Base-by-base conservation (phyloP, 2,113 vertebrate genomes). In the Plecturocebus donacophilus region DNA sequence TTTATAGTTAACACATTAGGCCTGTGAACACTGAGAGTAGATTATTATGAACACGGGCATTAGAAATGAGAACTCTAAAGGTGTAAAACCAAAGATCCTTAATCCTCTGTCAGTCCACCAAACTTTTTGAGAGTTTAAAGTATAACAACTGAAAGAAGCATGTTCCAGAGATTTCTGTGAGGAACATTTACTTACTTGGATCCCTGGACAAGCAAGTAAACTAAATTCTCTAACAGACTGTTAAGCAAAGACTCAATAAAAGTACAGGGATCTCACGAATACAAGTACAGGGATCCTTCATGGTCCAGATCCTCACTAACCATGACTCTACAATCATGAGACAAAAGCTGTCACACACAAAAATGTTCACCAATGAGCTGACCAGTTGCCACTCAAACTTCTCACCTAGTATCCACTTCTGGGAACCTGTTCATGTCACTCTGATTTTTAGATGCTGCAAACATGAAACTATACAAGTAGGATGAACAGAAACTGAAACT, bases 81-180 rank as follows among this genome's bases (percentile, higher is more conserved):
- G 75, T 38, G 77, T 86, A 87, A 82, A 87, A 56, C 10, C 27
- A 91, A 93, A 96, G 52, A 85, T 42, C 23, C 45, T 79, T 79
- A 94, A 90, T 86, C 42, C 75, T 86, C 58, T 92, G 54, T 49
- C 61, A 95, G 77, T 81, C 21, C 70, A 73, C 66, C 54, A 80
- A 93, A 96, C 30, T 79, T 87, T 42, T n/a, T 80, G 35, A 95
- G 61, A 90, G 52, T 95, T 52, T 61, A 38, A 79, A 95, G 30
- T 61, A 80, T 47, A 90, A 90, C 58, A 86, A 87, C 82, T 84
- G 83, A 80, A 94, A 80, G 49, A 86, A 87, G 49, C 52, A 93
- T 0, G 0, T 64, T 84, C 76, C 77, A 73, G 47, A 66, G 76
- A 91, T 87, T 87, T 93, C 54, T 82, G 8, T 52, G 30, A 94